These are phyloP conservation scores for Limosa lapponica DNA, from an alignment of 2,797 vertebrate genomes.

Conservation along the genomic window DNA sequence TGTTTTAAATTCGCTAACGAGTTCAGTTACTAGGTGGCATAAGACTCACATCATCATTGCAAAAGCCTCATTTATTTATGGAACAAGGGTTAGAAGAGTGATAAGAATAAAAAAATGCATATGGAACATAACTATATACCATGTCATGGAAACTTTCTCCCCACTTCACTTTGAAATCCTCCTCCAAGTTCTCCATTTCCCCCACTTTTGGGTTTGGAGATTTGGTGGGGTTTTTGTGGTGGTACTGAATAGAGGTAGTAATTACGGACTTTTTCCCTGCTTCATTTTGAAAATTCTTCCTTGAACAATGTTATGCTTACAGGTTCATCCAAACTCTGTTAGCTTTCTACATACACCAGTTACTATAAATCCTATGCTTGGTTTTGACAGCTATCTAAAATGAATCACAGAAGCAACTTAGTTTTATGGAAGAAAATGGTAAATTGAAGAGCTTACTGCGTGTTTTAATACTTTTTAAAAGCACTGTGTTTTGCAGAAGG, in stretches of 20 bases:
- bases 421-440: neutral
- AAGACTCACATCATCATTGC: neutral
- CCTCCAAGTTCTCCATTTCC: neutral
- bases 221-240: neutral
- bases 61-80: neutral
- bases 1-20: neutral
- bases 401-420: neutral
- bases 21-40: neutral
- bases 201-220: neutral
- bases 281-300: neutral
- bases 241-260: neutral
- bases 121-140: neutral
- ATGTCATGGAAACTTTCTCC: neutral
- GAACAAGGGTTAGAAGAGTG: neutral
- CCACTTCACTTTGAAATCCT: neutral
- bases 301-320: neutral
- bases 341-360: neutral
- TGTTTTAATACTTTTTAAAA: neutral
- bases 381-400: neutral
- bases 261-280: neutral
- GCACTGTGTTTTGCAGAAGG: neutral
- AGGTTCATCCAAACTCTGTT: neutral
- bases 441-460: neutral
- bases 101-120: neutral
- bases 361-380: neutral